These are phyloP conservation scores for Homarus gammarus DNA, from an alignment of 2,888 invertebrate genomes.

Conservation along the genomic window DNA sequence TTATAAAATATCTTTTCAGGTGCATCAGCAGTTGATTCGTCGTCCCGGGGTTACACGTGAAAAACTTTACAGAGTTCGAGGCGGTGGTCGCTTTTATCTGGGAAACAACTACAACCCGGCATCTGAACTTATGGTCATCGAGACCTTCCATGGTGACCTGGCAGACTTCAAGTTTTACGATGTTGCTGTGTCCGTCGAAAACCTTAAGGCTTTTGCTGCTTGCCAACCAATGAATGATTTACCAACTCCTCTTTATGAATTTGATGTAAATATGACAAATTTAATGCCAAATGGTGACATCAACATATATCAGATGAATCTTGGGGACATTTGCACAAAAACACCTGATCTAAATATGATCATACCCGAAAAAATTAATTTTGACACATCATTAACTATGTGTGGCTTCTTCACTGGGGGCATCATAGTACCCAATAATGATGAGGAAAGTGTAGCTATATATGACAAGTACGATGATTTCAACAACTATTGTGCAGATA, in stretches of 20 bases:
- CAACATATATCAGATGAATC: background rate
- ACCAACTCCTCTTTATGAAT: background rate
- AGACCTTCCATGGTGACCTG: background rate
- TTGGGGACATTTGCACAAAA: background rate
- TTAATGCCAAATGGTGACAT: background rate
- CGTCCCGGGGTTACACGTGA: background rate
- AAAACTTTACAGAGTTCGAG: background rate
- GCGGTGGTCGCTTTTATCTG: background rate
- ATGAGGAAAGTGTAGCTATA: background rate
- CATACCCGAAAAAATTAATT: background rate
- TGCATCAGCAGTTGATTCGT: background rate
- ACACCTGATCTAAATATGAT: background rate
- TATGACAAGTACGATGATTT: background rate
- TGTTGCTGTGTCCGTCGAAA: background rate
- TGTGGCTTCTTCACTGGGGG: background rate
- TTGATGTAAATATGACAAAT: background rate
- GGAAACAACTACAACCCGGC: constrained; percentile 7
- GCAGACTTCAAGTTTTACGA: constrained; percentile 6
- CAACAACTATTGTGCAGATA: background rate
- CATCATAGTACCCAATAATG: background rate
- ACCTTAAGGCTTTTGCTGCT: background rate
- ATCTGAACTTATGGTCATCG: background rate
- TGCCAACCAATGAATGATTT: background rate
- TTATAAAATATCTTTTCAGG: no score
- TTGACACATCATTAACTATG: background rate